Percentiles rank a stretch among this genome's conserved stretches.
phyloP scores from a whole-genome alignment of 1,140 invertebrate genomes.

The Drosophila pandora region DNA sequence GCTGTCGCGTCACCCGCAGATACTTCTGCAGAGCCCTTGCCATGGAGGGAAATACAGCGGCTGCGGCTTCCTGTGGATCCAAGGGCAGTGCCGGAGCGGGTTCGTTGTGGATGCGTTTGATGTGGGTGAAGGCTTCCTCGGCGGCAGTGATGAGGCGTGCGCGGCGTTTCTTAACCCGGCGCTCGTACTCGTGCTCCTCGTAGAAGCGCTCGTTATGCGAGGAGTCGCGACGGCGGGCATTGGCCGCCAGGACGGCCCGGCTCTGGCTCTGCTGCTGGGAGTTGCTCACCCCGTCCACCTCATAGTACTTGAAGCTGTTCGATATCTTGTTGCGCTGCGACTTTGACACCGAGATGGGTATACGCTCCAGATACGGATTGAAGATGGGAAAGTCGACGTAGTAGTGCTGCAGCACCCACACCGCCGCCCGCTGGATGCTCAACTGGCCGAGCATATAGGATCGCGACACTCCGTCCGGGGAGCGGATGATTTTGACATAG shows the following conservation, averaged over 20 bases:
- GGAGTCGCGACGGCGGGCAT: conserved; percentile 90
- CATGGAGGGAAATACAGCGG: conserved; percentile 98
- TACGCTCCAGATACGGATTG: conserved; percentile 97
- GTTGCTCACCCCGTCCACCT: conserved; percentile 94
- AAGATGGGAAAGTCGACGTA: conserved; percentile 98
- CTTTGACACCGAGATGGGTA: conserved; percentile 90
- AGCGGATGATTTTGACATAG: conserved; percentile 95
- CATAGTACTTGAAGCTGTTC: conserved; percentile 97
- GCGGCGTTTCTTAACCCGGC: conserved; percentile 94
- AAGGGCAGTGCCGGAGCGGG: conserved; percentile 88
- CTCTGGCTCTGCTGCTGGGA: conserved; percentile 88
- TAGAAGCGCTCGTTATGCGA: conserved; percentile 99
- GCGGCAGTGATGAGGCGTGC: conserved; percentile 95
- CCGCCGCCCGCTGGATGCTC: conserved; percentile 97
- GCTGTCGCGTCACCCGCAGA: conserved; percentile 96
- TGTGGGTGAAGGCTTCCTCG: conserved; percentile 98
- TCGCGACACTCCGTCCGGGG: conserved; percentile 95
- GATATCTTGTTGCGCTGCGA: conserved; percentile 89
- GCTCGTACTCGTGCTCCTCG: conserved; percentile 98
- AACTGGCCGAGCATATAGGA: conserved; percentile 95
- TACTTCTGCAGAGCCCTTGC: conserved; percentile 98
- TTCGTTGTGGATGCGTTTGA: conserved; percentile 91
- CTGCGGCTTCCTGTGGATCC: conserved; percentile 97
- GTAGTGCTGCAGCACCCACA: conserved; percentile 97
- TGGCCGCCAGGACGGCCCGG: conserved; percentile 88